Base-by-base conservation (phyloP, 2,888 invertebrate genomes). In the Heteromyza rotundicornis region DNA sequence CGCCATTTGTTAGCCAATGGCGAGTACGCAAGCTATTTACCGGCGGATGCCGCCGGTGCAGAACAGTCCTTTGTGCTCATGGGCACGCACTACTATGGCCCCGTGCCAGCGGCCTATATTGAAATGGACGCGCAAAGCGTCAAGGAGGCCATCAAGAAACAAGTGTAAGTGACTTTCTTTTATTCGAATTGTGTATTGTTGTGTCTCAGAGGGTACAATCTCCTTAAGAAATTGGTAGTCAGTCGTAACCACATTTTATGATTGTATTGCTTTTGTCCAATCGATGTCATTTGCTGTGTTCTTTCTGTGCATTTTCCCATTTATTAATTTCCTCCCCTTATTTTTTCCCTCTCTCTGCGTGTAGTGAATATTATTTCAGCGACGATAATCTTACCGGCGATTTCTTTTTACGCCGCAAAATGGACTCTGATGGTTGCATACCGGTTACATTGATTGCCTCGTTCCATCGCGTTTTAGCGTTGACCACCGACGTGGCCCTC, bases 351-450 rank as follows among this genome's bases (percentile, higher is more conserved):
- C n/a, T n/a, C n/a, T n/a, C n/a, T n/a, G n/a, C 19, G 19, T 50
- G 2, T 87, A 98, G 98, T 80, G 98, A 99, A 85, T 99, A 99
- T 85, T 99, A 99, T 88, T 98, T 99, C 86, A 96, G 96, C 74
- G 92, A 92, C 69, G 97, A 97, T 78, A 99, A 99, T 85, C 86
- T 99, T 60, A 89, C 92, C 72, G 90, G 94, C 74, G 99, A 99
- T 81, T 95, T 98, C 86, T 99, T 95, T 87, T 87, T 99, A 69
- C 89, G 98, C 32, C 90, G 97, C 72, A 96, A 96, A 87, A 99
- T 99, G 99, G 94, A 95, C 73, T 84, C 88, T 2, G 92, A 96
- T 76, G 99, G 99, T 59, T 98, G 91, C 78, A 89, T 98, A 67
- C 96, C 97, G 0, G 90, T 99, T 52, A 91, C 93, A 64, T 85